Base-by-base conservation (phyloP, 2,888 invertebrate genomes). In the Pyrocoelia pectoralis region DNA sequence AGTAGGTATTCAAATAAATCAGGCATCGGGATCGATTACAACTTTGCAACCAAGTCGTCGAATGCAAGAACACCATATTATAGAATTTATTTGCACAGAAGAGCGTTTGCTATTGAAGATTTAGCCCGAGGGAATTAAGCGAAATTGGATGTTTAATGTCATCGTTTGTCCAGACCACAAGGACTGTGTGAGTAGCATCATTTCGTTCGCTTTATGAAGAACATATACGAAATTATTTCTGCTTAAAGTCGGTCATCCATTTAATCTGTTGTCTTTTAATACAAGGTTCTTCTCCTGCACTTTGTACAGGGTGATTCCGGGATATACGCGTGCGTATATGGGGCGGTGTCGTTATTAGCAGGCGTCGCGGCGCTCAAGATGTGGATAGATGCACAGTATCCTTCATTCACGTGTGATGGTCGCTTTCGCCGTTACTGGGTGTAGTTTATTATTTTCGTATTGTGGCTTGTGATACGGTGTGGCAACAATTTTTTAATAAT, bases 321-420 rank as follows among this genome's bases (percentile, higher is more conserved):
- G 41, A 14, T 56, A 49, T 64, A 64, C 64, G 64, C 64, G 33
- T 59, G 64, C 64, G 64, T 64, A 41, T 41, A 46, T 58, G 61
- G 64, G 64, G 67, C 67, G 63, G 64, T 60, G 67, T 55, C 67
- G 64, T 60, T 53, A 43, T 49, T 51, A 56, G 53, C 56, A 56
- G 55, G 56, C 54, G 59, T 59, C 66, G 66, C 60, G 67, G 51
- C 52, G 67, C 60, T 61, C 67, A 29, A 64, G 60, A 46, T 64
- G 51, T 43, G 50, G 43, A 52, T 56, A 55, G 50, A 41, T 57
- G 57, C 40, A 58, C 54, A 58, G 62, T 59, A 58, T 49, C 56
- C 55, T 56, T 48, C 55, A 56, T 65, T 72, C 64, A 61, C 69
- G 61, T 62, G 68, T 41, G 66, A 56, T 68, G 61, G 13, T 65